Base-by-base conservation (phyloP, 2,888 invertebrate species). In the Heliconius charithonia region DNA sequence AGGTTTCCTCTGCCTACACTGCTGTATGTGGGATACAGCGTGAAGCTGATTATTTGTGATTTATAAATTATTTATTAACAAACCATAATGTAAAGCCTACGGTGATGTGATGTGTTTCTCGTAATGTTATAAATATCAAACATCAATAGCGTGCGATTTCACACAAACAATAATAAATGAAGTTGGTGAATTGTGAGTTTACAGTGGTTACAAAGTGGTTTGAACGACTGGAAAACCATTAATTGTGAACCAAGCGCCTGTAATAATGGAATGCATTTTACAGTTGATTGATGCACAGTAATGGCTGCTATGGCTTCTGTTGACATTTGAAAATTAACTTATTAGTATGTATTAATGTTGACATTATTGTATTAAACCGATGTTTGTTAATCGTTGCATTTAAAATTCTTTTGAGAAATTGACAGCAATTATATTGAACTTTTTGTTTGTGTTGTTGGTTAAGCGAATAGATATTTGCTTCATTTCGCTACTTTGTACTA, bases 281-380 rank as follows among this genome's bases (percentile, higher is more conserved):
- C 70, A 75, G 67, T 70, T 78, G 76, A 80, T 81, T 75, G 79
- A 81, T 75, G 77, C 66, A 63, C 72, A 70, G 25, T 81, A 75
- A 81, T 81, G 67, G 69, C 69, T 4, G 51, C 71, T 71, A 37
- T 72, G 75, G 71, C 59, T 69, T 62, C 25, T 45, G 67, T 45
- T 77, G 77, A 79, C 79, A 73, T 71, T 51, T 56, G 45, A 71
- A 79, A 73, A 81, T 81, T 77, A 79, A 77, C 77, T 70, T 77
- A 73, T 77, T 75, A 74, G 59, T 66, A 70, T 63, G 65, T 66
- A 65, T 56, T 73, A 75, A 62, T 67, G 75, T 72, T 67, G 32
- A 45, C 70, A 45, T 75, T n/a, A 75, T 66, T 37, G 41, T 65
- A n/a, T 32, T 13, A 22, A 66, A 27, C 27, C n/a, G 27, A 62